phyloP scores from a whole-genome alignment of 2,113 vertebrate species.

The Cricetomys ansorgei region DNA sequence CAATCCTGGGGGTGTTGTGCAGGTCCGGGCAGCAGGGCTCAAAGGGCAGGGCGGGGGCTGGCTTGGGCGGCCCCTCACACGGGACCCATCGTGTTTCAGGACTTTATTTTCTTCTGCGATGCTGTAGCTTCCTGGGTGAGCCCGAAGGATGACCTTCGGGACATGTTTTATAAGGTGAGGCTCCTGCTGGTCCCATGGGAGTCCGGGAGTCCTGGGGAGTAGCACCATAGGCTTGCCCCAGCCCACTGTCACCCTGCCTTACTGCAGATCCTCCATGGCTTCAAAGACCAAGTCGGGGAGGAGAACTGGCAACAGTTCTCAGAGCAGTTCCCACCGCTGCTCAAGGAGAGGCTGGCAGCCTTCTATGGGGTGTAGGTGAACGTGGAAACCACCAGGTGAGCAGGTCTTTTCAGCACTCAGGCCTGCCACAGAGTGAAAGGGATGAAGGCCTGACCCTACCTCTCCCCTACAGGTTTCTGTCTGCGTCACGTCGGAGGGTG shows the following conservation, averaged over 20 bases:
- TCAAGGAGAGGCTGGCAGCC: slow-evolving; percentile 95
- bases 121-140: slow-evolving; percentile 97
- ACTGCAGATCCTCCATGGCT: slow-evolving; percentile 93
- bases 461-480: slow-evolving; percentile 87
- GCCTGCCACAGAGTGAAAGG: accelerated
- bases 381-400: slow-evolving; percentile 56
- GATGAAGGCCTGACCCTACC: not conserved
- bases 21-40: slow-evolving; percentile 85
- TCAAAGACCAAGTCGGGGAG: slow-evolving; percentile 96
- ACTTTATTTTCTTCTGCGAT: slow-evolving; percentile 98
- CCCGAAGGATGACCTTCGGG: slow-evolving; percentile 95
- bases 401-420: accelerated
- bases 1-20: slow-evolving; percentile 95
- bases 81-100: slow-evolving; percentile 84
- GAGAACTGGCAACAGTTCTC: slow-evolving; percentile 98
- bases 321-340: slow-evolving; percentile 95
- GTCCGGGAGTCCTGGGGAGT: not conserved
- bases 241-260: not conserved
- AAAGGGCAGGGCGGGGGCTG: slow-evolving; percentile 44
- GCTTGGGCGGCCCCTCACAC: slow-evolving; percentile 48
- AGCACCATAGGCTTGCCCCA: accelerated
- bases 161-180: slow-evolving; percentile 97
- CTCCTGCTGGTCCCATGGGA: not conserved
- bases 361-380: slow-evolving; percentile 94
- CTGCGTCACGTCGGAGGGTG: slow-evolving; percentile 88